A percentile compares a stretch with the other conserved stretches of the same genome.
Evolutionary conservation across 2,113 vertebrate genomes (phyloP).

Genomic region (Myocastor coypus): DNA sequence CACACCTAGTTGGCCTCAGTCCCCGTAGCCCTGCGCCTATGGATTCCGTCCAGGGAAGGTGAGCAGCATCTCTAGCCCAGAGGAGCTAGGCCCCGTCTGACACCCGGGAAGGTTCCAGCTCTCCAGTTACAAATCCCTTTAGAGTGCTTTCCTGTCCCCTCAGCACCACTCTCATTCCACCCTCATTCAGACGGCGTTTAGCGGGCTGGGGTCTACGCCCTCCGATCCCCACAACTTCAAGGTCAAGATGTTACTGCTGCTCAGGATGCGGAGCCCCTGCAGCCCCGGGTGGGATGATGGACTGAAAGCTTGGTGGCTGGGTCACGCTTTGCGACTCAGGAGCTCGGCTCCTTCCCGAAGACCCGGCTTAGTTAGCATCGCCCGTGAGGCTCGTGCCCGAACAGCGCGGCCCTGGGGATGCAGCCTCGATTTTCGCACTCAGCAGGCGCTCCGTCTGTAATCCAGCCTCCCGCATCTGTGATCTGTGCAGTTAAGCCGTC

Average conservation of each 20-base stretch:
- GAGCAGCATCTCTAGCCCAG: background rate
- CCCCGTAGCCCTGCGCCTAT: background rate
- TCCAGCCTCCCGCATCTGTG: background rate
- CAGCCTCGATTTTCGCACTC: background rate
- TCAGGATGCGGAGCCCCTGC: background rate
- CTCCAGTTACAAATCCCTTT: background rate
- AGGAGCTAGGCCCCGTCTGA: background rate
- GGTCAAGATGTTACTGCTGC: background rate
- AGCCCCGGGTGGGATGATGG: background rate
- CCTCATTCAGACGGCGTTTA: background rate
- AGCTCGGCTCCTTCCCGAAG: background rate
- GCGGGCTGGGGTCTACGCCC: background rate
- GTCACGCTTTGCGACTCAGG: background rate
- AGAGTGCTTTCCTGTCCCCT: background rate
- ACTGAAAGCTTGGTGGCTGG: background rate
- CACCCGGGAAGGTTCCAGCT: background rate
- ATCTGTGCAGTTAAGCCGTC: background rate
- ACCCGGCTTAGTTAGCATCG: accelerated
- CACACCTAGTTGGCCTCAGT: background rate
- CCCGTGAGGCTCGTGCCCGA: background rate
- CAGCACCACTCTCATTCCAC: background rate
- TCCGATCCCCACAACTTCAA: background rate
- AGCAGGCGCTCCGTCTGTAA: background rate
- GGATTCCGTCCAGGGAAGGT: background rate
- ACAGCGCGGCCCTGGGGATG: background rate